Base-by-base conservation (phyloP, 2,113 vertebrate species). In the Gymnocephalus cernua region DNA sequence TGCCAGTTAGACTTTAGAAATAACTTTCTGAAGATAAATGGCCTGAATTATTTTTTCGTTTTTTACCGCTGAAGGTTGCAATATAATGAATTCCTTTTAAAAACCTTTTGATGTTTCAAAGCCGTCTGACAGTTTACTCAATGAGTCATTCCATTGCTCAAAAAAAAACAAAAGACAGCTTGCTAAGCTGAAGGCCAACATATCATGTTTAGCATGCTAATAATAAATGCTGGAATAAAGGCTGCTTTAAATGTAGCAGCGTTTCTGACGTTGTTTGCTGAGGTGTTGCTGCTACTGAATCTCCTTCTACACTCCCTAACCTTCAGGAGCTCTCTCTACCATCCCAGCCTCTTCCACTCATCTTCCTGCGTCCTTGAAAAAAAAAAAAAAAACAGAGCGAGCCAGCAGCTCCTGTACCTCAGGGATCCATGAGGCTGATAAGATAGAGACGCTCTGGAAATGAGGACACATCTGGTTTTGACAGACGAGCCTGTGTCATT, bases 391-490 rank as follows among this genome's bases (percentile, higher is more conserved):
- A 45, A 38, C 38, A 21, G 61, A 84, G 84, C 54, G 47, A 71
- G 82, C 73, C 70, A 44, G 79, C 86, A 79, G 85, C 72, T 70
- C 51, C 66, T 59, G 16, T 25, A 67, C 62, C 54, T 66, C 48
- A 4, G 25, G 66, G 85, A 83, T 73, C 64, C 35, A n/a, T 2
- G 38, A 73, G 64, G 58, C 68, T 74, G 79, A 83, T 65, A 61
- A 66, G 79, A 85, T 75, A 72, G 82, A 86, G 73, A 58, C 18
- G 15, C 45, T 75, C n/a, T 56, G 48, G 47, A 93, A 86, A 86
- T 27, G 47, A 87, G 84, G 77, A 74, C 67, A 74, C 83, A 85
- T 85, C 72, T 82, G 79, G 63, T 66, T 86, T 79, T 85, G 85
- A 90, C 80, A 68, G 79, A 85, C 12, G 32, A 74, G 74, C 23